These are phyloP conservation scores for Saguinus imperator DNA, from an alignment of 2,113 vertebrate genomes.

Conservation along the genomic window DNA sequence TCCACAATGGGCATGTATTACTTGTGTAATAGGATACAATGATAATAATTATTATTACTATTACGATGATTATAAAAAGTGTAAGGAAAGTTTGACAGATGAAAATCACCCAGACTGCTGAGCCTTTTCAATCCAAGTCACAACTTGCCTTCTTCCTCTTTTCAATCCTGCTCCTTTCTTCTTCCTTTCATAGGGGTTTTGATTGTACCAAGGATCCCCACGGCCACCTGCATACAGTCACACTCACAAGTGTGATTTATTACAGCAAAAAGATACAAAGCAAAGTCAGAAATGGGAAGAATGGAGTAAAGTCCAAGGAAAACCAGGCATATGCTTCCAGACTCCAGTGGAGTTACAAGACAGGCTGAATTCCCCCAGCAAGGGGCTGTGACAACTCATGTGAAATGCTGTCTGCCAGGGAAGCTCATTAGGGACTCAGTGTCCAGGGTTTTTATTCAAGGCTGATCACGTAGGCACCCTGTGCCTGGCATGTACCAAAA, in stretches of 20 bases:
- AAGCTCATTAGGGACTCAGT: neutral
- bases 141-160: neutral
- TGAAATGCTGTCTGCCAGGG: neutral
- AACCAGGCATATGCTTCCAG: neutral
- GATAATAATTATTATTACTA: too few relatives aligned
- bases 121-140: neutral
- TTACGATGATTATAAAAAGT: neutral
- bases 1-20: neutral
- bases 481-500: neutral
- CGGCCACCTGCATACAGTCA: neutral
- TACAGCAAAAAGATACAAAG: too few relatives aligned
- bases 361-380: accelerated
- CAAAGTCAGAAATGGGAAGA: neutral
- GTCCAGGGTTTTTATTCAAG: neutral
- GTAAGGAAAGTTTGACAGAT: neutral
- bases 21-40: neutral
- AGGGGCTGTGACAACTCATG: accelerated
- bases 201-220: neutral
- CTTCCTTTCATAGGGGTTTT: neutral
- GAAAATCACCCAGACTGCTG: neutral
- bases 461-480: too few relatives aligned
- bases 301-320: neutral
- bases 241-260: neutral
- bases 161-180: neutral
- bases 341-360: neutral